Conservation (phyloP, 2,113 vertebrate species). For the Halcyon senegalensis region DNA sequence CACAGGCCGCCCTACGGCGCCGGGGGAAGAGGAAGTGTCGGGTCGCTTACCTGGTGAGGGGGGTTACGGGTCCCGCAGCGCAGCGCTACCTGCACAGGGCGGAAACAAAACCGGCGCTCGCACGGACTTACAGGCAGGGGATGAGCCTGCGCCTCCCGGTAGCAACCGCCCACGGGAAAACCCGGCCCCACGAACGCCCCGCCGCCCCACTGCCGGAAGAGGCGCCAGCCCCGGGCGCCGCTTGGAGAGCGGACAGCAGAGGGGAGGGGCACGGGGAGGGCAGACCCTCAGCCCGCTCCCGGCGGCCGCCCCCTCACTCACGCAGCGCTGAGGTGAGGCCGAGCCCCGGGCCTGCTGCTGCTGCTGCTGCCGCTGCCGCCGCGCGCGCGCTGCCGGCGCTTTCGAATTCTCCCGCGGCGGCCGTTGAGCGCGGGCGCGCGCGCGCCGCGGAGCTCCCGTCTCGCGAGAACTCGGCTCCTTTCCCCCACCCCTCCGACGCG, state of each 20-base stretch:
- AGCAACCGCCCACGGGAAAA: not conserved
- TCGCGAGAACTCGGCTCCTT: not conserved
- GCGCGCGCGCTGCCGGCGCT: not conserved
- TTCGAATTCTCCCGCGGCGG: conserved; percentile 73
- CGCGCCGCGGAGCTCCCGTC: not conserved
- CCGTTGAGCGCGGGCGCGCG: not conserved
- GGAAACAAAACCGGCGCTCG: not conserved
- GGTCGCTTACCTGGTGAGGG: not conserved
- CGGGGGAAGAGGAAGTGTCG: accelerated
- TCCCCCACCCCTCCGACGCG: not conserved
- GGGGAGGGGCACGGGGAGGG: too few relatives aligned
- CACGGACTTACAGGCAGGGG: accelerated
- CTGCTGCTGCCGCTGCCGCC: too few relatives aligned
- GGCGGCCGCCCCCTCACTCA: not conserved
- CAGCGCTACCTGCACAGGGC: not conserved
- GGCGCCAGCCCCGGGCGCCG: too few relatives aligned
- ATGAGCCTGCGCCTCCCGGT: too few relatives aligned
- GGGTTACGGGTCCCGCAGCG: accelerated
- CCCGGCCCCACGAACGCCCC: accelerated
- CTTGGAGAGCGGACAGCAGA: not conserved
- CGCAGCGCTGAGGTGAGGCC: not conserved
- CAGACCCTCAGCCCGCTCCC: not conserved
- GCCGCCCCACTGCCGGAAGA: not conserved
- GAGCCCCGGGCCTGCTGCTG: not conserved
- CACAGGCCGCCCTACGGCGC: too few relatives aligned